Base-by-base conservation (phyloP, 2,113 vertebrate species). In the Tetraodon nigroviridis region DNA sequence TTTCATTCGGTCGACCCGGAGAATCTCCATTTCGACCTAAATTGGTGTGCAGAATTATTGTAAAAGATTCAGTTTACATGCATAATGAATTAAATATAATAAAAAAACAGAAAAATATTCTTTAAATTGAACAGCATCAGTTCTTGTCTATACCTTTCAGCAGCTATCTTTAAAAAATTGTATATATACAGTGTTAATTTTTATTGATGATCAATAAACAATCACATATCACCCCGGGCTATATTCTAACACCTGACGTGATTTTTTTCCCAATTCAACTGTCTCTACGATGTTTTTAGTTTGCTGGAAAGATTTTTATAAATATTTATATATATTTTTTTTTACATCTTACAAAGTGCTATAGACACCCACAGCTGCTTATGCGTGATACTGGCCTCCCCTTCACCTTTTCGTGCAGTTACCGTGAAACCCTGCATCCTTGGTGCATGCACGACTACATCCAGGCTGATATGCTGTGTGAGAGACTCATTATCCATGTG, bases 1-100 rank as follows among this genome's bases (percentile, higher is more conserved):
- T 71, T 17, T 93, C 90, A 42, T 76, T 86, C 15, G 78, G 85
- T 79, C 92, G 91, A 67, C 90, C 92, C 32, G 93, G 83, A 65
- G 89, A 92, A 64, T 93, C 93, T 18, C 86, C 90, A 20, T 76
- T 76, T 44, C 80, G 82, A 67, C 88, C 91, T 92, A 70, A 32
- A 78, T 13, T 0, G 45, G 20, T 40, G 17, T n/a, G 5, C 60
- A 80, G 49, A 69, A 71, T 27, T 61, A 66, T 22, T 2, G 51
- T 68, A 10, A 46, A 42, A 55, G 49, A 48, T 5, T 17, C 1
- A 45, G 47, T 21, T 56, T 13, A 20, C 20, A 24, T 1, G 5
- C 17, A 37, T 19, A 46, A 46, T 22, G 10, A 53, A 51, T 41
- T 2, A 15, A 32, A 14, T 47, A 3, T 8, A 49, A 27, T 3